A percentile compares a stretch with the other conserved stretches of the same genome.
Conservation (phyloP, 2,113 vertebrate species). For the Antechinus flavipes region DNA sequence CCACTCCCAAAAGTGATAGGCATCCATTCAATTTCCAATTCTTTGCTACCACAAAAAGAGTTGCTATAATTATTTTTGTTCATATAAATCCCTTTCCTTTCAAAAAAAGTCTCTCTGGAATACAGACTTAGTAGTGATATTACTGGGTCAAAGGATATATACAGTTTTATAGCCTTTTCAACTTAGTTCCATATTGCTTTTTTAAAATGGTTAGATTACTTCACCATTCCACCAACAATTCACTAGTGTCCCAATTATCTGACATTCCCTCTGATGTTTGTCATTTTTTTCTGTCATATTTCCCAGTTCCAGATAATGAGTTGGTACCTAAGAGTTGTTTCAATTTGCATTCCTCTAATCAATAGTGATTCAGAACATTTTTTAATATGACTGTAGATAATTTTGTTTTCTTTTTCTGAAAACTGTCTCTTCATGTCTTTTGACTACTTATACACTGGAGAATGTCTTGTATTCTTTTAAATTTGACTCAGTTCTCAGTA, state of each 20-base stretch:
- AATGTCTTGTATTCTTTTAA: neutral
- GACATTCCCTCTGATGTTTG: neutral
- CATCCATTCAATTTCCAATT: neutral
- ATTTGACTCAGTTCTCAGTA: neutral
- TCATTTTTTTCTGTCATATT: neutral
- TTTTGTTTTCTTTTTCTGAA: neutral
- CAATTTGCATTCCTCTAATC: neutral
- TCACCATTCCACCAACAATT: neutral
- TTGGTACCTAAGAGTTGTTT: neutral
- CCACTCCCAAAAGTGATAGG: neutral
- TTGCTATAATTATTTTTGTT: neutral
- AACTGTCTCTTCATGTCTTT: neutral
- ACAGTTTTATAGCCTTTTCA: neutral
- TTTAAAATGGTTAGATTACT: neutral
- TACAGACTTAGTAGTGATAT: neutral
- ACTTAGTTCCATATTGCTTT: neutral
- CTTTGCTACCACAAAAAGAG: neutral
- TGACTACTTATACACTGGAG: neutral
- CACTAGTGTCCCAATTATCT: neutral
- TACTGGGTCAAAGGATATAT: neutral
- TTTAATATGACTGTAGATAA: neutral
- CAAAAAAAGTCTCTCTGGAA: no score
- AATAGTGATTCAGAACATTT: neutral
- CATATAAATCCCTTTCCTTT: neutral
- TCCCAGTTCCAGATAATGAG: neutral